Conservation (phyloP, 2,888 invertebrate species). For the Tuberolachnus salignus region DNA sequence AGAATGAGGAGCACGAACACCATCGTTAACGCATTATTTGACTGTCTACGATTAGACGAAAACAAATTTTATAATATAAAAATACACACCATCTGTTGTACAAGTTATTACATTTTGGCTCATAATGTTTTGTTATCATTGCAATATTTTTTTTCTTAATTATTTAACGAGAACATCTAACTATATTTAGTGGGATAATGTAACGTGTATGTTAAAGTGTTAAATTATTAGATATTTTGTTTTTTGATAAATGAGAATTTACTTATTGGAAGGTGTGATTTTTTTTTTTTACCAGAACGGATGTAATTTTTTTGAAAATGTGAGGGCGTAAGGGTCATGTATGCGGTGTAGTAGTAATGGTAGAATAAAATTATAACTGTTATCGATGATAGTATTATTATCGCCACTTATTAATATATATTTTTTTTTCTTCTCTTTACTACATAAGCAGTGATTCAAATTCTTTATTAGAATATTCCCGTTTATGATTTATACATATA, state of each 20-base stretch:
- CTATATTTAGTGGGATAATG: slow-evolving; percentile 38
- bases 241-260: slow-evolving; percentile 45
- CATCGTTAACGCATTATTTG: slow-evolving; percentile 42
- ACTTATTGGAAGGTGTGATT: slow-evolving; percentile 37
- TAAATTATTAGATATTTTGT: slow-evolving; percentile 48
- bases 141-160: slow-evolving; percentile 24
- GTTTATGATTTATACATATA: slow-evolving; percentile 39
- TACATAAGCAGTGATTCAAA: slow-evolving; percentile 6
- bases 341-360: slow-evolving; percentile 32
- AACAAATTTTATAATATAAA: slow-evolving; percentile 42
- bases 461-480: slow-evolving; percentile 33
- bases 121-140: slow-evolving; percentile 34
- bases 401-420: slow-evolving; percentile 12
- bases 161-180: slow-evolving; percentile 20
- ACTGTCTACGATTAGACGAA: slow-evolving; percentile 43
- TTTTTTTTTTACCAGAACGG: slow-evolving; percentile 43
- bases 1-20: slow-evolving; percentile 25
- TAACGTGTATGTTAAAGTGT: slow-evolving; percentile 40
- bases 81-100: slow-evolving; percentile 43
- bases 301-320: slow-evolving; percentile 43
- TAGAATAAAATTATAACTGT: slow-evolving; percentile 36
- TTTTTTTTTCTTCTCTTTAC: slow-evolving; percentile 38
- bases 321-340: slow-evolving; percentile 3
- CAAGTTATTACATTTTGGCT: slow-evolving; percentile 37
- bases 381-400: slow-evolving; percentile 23